phyloP scores from a whole-genome alignment of 2,113 vertebrate genomes.

The Sigmodon hispidus region DNA sequence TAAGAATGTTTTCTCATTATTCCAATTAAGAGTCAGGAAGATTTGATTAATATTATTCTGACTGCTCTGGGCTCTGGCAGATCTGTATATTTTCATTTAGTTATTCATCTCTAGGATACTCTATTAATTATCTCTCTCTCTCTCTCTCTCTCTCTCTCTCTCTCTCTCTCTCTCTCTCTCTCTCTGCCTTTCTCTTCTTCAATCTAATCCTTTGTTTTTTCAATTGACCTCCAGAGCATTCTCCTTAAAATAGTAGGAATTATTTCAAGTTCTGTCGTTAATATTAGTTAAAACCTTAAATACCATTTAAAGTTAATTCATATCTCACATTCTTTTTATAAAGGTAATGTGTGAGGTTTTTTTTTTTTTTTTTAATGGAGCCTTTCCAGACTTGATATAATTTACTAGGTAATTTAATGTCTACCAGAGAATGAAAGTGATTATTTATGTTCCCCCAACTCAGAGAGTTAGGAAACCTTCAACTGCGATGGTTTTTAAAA shows the following conservation, averaged over 20 bases:
- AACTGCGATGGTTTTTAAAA: constrained; percentile 66
- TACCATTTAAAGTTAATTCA: constrained; percentile 69
- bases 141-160: constrained; percentile 26
- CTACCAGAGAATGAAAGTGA: constrained; percentile 75
- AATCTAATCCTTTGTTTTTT: constrained; percentile 14
- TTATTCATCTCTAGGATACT: constrained; percentile 53
- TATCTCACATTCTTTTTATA: constrained; percentile 65
- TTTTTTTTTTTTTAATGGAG: background rate
- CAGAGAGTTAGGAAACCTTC: constrained; percentile 68
- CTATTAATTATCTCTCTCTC: constrained; percentile 64
- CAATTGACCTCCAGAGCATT: constrained; percentile 51
- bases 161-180: background rate
- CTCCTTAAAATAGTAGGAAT: constrained; percentile 70
- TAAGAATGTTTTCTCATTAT: constrained; percentile 77
- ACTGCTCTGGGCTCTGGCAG: constrained; percentile 49
- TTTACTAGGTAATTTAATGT: constrained; percentile 70
- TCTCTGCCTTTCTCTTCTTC: constrained; percentile 42
- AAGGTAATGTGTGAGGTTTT: constrained; percentile 43
- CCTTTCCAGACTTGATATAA: constrained; percentile 66
- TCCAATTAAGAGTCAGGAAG: constrained; percentile 77
- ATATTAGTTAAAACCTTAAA: constrained; percentile 78
- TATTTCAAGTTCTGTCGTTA: constrained; percentile 72
- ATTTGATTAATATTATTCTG: constrained; percentile 73
- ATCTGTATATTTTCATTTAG: constrained; percentile 72
- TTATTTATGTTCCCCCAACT: constrained; percentile 75